Base-by-base conservation (phyloP, 2,797 vertebrate species). In the Sarcoramphus papa region DNA sequence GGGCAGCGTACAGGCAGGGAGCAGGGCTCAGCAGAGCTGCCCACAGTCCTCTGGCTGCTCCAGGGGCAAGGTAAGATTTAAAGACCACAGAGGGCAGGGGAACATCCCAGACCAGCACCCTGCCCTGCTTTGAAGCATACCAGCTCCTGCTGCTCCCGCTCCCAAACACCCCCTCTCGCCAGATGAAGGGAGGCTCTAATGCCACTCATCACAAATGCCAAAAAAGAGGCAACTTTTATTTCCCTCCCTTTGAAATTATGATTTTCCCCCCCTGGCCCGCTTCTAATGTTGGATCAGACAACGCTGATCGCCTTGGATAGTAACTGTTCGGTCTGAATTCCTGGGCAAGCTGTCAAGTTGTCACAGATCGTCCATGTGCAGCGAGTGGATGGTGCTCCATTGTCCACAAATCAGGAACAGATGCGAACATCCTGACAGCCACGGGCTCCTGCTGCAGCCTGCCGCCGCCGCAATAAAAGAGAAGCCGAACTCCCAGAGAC, bases 341-440 rank as follows among this genome's bases (percentile, higher is more conserved):
- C 97, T 98, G 93, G 95, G 93, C 96, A 97, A 96, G 93, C 96
- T 96, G 97, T 96, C 97, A 95, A 98, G 95, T 86, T 96, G 95
- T 96, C 96, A 90, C 97, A 97, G 96, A 93, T 69, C 90, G 74
- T 86, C 94, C 88, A 27, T 93, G 94, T 94, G 88, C 93, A 87
- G 72, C 10, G 62, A 75, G 93, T 93, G 91, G 97, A 96, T 98
- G 95, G 97, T 97, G 97, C 97, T 97, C 88, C 96, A 98, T 98
- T 97, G 96, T 98, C 98, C 97, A 41, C 97, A 98, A 98, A 98
- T 97, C 62, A 73, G 97, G 95, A 98, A 84, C 98, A 98, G 97
- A 98, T 98, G 97, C 97, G 96, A 92, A 75, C 92, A 96, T 95
- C 97, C 97, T 79, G 74, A 93, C 93, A 97, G 96, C 87, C 97